Conservation (phyloP, 1,140 invertebrate species). For the Wiebesia pumilae region DNA sequence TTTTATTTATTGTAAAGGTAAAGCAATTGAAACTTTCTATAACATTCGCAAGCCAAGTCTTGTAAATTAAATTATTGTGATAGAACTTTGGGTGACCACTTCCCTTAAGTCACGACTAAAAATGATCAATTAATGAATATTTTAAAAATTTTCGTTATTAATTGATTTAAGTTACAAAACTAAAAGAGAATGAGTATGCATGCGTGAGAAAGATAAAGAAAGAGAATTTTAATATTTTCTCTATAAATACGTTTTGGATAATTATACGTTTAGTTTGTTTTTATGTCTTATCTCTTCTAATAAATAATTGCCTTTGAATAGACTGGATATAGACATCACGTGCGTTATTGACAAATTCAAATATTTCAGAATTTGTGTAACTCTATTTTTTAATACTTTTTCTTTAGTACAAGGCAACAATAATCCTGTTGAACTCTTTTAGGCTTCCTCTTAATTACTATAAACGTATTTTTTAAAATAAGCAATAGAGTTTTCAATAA, state of each 20-base stretch:
- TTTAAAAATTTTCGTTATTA: conserved; percentile 45
- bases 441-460: conserved; percentile 42
- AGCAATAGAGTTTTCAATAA: conserved; percentile 23
- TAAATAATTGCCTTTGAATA: conserved; percentile 23
- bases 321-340: conserved; percentile 30
- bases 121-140: conserved; percentile 47
- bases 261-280: conserved; percentile 21
- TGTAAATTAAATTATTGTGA: conserved; percentile 51
- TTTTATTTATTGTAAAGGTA: conserved; percentile 30
- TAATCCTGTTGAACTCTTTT: conserved; percentile 15
- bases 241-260: conserved; percentile 30
- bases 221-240: conserved; percentile 44
- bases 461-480: conserved; percentile 21
- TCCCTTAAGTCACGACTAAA: background rate
- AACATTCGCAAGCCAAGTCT: conserved; percentile 15
- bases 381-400: conserved; percentile 41
- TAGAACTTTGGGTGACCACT: conserved; percentile 34
- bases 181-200: conserved; percentile 49
- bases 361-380: conserved; percentile 28
- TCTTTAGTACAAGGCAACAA: conserved; percentile 36
- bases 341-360: conserved; percentile 40
- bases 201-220: background rate
- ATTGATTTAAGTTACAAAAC: conserved; percentile 47
- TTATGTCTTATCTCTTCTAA: conserved; percentile 7
- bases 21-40: conserved; percentile 37